Evolutionary conservation across 2,888 invertebrate species (phyloP).

Genomic region (Cancer borealis): DNA sequence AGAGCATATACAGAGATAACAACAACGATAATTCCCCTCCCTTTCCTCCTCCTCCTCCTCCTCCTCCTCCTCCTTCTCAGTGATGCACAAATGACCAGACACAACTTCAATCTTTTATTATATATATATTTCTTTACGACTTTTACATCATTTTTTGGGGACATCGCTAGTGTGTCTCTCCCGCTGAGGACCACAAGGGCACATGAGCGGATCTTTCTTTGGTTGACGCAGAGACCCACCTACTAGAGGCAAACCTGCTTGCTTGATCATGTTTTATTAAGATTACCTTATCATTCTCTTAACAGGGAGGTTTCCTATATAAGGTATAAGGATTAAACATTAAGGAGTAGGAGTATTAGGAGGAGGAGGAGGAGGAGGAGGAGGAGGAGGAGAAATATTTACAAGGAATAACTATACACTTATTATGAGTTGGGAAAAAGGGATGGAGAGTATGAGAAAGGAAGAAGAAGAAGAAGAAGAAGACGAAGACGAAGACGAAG

Average conservation of each 20-base stretch:
- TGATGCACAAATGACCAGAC: constrained; percentile 4
- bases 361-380: not conserved
- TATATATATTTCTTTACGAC: constrained; percentile 7
- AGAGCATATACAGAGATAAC: not conserved
- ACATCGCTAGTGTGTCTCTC: not conserved
- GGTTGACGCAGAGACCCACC: not conserved
- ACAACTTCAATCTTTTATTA: not conserved
- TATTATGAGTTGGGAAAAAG: not conserved
- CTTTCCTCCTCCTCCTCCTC: not conserved
- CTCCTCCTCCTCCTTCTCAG: not conserved
- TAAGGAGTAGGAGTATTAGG: not conserved
- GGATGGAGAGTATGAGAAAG: not conserved
- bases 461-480: not conserved
- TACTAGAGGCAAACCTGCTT: not conserved
- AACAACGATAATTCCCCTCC: not conserved
- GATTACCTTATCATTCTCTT: not conserved
- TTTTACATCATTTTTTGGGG: not conserved
- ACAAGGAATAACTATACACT: not conserved
- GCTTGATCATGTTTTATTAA: not conserved
- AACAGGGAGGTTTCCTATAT: constrained; percentile 1
- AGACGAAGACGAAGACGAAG: not conserved
- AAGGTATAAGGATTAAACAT: constrained; percentile 8
- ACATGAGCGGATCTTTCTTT: not conserved
- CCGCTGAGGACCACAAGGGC: not conserved
- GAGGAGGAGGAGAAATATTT: not conserved